Evolutionary conservation across 2,797 vertebrate species (phyloP), one percentile per base, ranked within the genome.

Genomic region (Hydrophis major): DNA sequence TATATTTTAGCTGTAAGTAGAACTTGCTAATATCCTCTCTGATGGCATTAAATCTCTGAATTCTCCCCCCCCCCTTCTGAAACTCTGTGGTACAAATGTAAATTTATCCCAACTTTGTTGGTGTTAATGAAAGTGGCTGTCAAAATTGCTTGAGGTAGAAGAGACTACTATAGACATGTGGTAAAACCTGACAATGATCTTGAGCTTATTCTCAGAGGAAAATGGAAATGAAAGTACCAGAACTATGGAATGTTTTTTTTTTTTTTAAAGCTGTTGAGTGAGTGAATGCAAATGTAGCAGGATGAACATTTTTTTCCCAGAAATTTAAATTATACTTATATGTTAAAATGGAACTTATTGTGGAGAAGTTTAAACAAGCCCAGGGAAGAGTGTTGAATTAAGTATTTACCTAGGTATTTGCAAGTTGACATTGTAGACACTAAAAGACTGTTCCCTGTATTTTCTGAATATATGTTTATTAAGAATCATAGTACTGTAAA

Each of bases 1-100:
- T 92, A n/a, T 89, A 59, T 86, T 61, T 89, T 91, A 91, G 57
- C 60, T 93, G 42, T n/a, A 53, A 42, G 69, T 87, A 55, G 89
- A 59, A 42, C 57, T 61, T 86, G n/a, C 32, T 89, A 4, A 4
- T 60, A 59, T 91, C 53, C 13, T 59, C 42, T 28, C 59, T 47
- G n/a, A 55, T 55, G 22, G 27, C 69, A 88, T 42, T 16, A 14
- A n/a, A 47, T 61, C 25, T 27, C 37, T 88, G 53, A 12, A 66
- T 53, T 18, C 16, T 16, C 42, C 18, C 18, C 1, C 6, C 3
- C 6, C 5, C 1, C 20, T 28, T 27, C 10, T 63, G 27, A 25
- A 78, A 83, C 61, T 74, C 74, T 86, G 7, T 32, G 6, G 86
- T 5, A 5, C 2, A n/a, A 89, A 57, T 53, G 12, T 22, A 87